Conservation (phyloP, 2,113 vertebrate genomes). For the Conger conger region DNA sequence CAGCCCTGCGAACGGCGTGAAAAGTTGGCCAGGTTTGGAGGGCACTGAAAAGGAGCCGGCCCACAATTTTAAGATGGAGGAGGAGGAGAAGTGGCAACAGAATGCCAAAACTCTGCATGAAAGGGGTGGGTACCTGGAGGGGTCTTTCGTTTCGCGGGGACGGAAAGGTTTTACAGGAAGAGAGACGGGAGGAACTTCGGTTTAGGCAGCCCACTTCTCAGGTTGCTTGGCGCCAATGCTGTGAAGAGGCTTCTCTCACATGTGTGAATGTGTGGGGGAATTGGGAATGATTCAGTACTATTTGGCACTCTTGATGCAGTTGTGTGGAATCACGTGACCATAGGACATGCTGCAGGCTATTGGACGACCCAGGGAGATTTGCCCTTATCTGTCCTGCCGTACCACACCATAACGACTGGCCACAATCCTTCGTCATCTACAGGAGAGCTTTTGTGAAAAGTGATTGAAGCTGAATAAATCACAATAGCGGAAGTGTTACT, state of each 20-base stretch:
- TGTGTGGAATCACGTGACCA: constrained; percentile 22
- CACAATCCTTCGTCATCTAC: background rate
- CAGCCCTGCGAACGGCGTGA: constrained; percentile 19
- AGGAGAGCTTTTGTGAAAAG: background rate
- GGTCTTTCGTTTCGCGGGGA: constrained; percentile 27
- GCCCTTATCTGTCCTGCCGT: constrained; percentile 8
- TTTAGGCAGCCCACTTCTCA: constrained; percentile 27
- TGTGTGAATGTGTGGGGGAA: constrained; percentile 37
- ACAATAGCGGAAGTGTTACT: background rate
- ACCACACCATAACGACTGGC: background rate
- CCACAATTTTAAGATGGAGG: background rate
- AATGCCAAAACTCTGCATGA: constrained; percentile 46
- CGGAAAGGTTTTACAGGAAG: constrained; percentile 24
- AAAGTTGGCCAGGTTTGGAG: constrained; percentile 27
- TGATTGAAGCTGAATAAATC: too few species aligned
- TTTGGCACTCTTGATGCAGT: constrained; percentile 22
- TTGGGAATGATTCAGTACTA: constrained; percentile 39
- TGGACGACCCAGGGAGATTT: constrained; percentile 36
- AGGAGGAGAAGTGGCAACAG: constrained; percentile 30
- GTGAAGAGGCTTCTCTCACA: constrained; percentile 39
- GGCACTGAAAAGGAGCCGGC: constrained; percentile 8
- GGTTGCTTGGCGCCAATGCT: constrained; percentile 17
- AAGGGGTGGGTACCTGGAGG: constrained; percentile 34
- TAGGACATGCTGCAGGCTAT: constrained; percentile 22
- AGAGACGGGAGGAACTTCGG: constrained; percentile 15